Evolutionary conservation across 2,797 vertebrate species (phyloP).

Genomic region (Pipistrellus pipistrellus): DNA sequence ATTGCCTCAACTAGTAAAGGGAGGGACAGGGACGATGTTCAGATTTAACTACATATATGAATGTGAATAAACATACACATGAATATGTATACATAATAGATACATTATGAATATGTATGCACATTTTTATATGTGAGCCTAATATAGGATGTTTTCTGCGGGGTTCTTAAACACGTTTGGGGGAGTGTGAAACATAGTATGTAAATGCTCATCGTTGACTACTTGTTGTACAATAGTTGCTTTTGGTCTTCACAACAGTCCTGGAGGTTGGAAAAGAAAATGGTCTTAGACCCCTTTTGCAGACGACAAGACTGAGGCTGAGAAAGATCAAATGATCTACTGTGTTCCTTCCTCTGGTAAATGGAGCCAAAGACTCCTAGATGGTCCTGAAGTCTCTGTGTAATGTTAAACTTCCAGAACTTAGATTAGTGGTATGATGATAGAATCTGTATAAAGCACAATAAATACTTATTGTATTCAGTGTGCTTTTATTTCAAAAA

Average conservation of each 20-base stretch:
- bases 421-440: constrained; percentile 3
- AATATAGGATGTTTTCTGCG: not conserved
- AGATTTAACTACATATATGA: not conserved
- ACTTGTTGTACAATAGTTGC: not conserved
- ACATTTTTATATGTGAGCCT: not conserved
- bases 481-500: constrained; percentile 30
- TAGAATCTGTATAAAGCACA: not conserved
- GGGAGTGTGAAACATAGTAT: not conserved
- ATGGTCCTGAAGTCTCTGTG: not conserved
- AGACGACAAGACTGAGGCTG: constrained; percentile 1
- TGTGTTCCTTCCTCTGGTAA: not conserved
- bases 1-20: constrained; percentile 13
- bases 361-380: not conserved
- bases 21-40: not conserved
- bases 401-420: constrained; percentile 41
- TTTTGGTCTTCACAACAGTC: not conserved
- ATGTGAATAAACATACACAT: not conserved
- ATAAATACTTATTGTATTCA: constrained; percentile 72
- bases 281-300: constrained; percentile 13
- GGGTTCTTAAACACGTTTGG: not conserved
- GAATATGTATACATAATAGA: not conserved
- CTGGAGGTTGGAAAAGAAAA: constrained; percentile 24
- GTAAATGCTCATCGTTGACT: not conserved
- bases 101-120: not conserved
- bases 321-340: not conserved